A percentile compares a stretch with the other conserved stretches of the same genome.
Evolutionary conservation across 2,113 vertebrate genomes (phyloP).

Genomic region (Motacilla tschutschensis): DNA sequence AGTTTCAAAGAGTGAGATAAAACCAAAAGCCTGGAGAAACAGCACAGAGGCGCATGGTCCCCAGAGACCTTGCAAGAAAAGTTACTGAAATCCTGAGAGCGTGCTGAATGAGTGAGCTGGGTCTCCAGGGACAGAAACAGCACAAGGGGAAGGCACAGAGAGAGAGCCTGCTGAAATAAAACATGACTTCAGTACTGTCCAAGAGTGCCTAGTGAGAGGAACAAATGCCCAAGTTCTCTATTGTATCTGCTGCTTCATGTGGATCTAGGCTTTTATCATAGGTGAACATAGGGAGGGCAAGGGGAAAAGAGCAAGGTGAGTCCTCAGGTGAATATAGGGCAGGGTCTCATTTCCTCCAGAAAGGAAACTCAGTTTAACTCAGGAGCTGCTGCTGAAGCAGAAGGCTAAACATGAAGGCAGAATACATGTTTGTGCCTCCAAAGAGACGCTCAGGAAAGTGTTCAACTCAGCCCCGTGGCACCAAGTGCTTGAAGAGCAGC

Average conservation of each 20-base stretch:
- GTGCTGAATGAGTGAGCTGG: not conserved
- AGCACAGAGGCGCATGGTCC: not conserved
- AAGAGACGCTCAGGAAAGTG: not conserved
- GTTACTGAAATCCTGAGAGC: slow-evolving; percentile 33
- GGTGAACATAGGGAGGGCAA: not conserved
- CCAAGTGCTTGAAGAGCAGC: not conserved
- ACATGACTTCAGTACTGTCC: not conserved
- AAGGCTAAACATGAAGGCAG: not conserved
- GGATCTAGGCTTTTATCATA: not conserved
- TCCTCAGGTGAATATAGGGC: not conserved
- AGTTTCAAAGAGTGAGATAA: slow-evolving; percentile 58
- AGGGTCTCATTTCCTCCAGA: not conserved
- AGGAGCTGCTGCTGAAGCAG: not conserved
- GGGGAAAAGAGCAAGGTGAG: not conserved
- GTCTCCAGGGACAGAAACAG: not conserved
- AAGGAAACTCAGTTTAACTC: not conserved
- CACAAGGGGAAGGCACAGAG: not conserved
- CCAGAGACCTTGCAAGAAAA: slow-evolving; percentile 26
- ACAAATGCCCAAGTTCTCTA: not conserved
- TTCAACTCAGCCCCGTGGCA: not conserved
- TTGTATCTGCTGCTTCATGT: not conserved
- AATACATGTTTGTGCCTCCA: not conserved
- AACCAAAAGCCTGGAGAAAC: slow-evolving; percentile 38
- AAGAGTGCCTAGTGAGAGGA: not conserved
- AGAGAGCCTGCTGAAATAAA: not conserved